Evolutionary conservation across 2,113 vertebrate species (phyloP), one percentile per base, ranked within the genome.

Genomic region (Amphilophus citrinellus): DNA sequence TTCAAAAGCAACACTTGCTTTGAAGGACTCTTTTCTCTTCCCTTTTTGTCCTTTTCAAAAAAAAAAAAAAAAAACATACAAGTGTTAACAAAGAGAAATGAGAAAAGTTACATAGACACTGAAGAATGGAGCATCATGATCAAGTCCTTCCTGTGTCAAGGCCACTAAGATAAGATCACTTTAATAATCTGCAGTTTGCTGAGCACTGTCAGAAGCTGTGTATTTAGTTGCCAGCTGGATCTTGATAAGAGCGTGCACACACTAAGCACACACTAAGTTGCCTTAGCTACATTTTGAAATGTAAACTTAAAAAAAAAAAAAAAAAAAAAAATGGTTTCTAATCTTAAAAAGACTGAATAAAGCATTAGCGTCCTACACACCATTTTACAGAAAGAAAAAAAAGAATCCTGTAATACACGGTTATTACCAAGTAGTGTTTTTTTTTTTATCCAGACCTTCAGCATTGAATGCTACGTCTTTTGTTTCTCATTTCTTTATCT

Each of bases 41-140:
- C 96, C 95, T 98, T 96, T 95, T 97, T 91, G 80, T 96, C 95
- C 95, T 90, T 92, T 93, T 92, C 71, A 93, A 94, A 80, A 87
- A 90, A 93, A 4, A 44, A 22, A 22, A 22, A 22, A 79, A 87
- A 90, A 91, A 87, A 93, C 85, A 89, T 32, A 90, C 77, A 87
- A 76, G 57, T 65, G 71, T 79, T 75, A 57, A 87, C 58, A 76
- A 80, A 84, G 61, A 84, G 24, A 53, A 84, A 44, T 42, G n/a
- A 84, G 24, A 80, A 44, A 30, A 80, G 61, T 82, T 39, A 87
- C 20, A 15, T 24, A 80, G 94, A 92, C 85, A 50, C 63, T 84
- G 80, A 85, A 84, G 87, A 75, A 84, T 89, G 79, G 93, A 91
- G 71, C 88, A 86, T 87, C 75, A 90, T 71, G 82, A 89, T 93